phyloP scores from a whole-genome alignment of 2,797 vertebrate genomes.

The Philypnodon macrostomus region DNA sequence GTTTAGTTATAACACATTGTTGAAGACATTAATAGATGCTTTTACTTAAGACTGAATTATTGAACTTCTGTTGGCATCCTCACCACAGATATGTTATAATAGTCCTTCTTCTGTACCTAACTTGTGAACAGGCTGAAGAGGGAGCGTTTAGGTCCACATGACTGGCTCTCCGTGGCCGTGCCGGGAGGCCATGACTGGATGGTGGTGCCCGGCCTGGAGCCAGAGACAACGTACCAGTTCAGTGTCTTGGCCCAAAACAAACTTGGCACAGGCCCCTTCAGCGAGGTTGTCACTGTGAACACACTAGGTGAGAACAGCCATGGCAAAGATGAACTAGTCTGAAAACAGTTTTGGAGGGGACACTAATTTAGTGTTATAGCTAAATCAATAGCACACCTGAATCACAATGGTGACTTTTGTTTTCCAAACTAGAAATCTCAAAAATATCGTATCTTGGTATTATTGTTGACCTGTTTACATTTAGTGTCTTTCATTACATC shows the following conservation, averaged over 20 bases:
- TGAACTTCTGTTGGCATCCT: background rate
- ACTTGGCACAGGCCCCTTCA: conserved; percentile 93
- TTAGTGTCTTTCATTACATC: too few species aligned
- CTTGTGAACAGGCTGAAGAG: conserved; percentile 80
- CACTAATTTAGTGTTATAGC: too few species aligned
- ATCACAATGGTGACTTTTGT: too few species aligned
- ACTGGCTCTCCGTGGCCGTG: conserved; percentile 87
- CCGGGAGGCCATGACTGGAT: conserved; percentile 81
- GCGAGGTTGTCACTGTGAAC: conserved; percentile 89
- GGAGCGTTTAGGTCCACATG: conserved; percentile 83
- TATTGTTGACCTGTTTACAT: too few species aligned
- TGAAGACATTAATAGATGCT: background rate
- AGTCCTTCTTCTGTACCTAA: conserved; percentile 18
- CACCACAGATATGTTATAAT: background rate
- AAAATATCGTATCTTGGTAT: too few species aligned
- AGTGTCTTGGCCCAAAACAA: conserved; percentile 94
- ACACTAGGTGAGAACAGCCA: conserved; percentile 78
- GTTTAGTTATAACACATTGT: background rate
- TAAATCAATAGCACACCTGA: too few species aligned
- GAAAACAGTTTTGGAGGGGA: conserved; percentile 11
- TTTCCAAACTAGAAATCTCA: too few species aligned
- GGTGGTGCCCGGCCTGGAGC: conserved; percentile 85
- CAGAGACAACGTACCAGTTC: conserved; percentile 90
- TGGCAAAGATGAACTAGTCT: conserved; percentile 2
- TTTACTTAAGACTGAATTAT: background rate